Evolutionary conservation across 2,888 invertebrate species (phyloP).

Genomic region (Saturnia pavonia): DNA sequence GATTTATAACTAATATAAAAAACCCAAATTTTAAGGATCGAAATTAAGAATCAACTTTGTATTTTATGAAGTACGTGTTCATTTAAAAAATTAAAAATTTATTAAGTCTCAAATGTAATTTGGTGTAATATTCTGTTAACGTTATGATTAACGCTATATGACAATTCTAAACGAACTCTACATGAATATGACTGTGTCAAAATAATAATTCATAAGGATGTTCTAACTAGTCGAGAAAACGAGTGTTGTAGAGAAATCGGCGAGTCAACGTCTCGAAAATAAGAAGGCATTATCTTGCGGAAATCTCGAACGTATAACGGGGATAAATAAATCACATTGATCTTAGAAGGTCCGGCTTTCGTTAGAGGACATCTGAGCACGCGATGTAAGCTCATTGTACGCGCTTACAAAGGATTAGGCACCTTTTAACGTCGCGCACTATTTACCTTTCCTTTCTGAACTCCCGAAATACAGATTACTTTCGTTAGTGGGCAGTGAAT

Average conservation of each 20-base stretch:
- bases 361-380: conserved; percentile 65
- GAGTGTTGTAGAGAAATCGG: conserved; percentile 36
- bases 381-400: conserved; percentile 71
- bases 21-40: neutral
- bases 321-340: conserved; percentile 72
- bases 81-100: neutral
- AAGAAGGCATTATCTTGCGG: conserved; percentile 57
- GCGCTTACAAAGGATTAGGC: conserved; percentile 68
- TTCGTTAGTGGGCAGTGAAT: conserved; percentile 51
- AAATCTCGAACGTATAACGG: conserved; percentile 49
- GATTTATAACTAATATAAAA: neutral
- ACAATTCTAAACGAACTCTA: neutral
- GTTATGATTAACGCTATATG: neutral
- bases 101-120: neutral
- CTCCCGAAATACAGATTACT: conserved; percentile 50
- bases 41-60: neutral
- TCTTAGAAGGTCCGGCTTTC: conserved; percentile 60
- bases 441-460: conserved; percentile 63
- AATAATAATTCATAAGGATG: conserved; percentile 28
- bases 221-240: conserved; percentile 29
- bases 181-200: neutral
- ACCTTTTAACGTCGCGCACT: conserved; percentile 74
- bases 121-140: neutral
- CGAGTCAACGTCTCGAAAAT: conserved; percentile 45
- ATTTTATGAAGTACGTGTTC: neutral